These are phyloP conservation scores for Rana temporaria DNA, from an alignment of 2,113 vertebrate species.

Conservation along the genomic window DNA sequence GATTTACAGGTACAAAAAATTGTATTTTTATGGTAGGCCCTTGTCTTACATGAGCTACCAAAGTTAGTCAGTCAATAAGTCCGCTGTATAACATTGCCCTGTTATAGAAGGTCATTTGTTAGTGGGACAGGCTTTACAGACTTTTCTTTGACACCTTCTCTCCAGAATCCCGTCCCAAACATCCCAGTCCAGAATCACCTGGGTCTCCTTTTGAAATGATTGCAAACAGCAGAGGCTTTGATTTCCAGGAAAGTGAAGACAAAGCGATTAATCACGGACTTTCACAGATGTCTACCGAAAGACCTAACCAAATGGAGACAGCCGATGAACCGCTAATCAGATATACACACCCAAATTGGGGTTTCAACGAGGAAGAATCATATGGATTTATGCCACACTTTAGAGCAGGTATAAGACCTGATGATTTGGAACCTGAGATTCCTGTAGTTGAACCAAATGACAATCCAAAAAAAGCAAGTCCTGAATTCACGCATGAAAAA, in stretches of 20 bases:
- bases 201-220: conserved; percentile 89
- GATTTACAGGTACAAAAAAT: no score
- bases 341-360: neutral
- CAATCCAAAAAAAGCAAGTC: neutral
- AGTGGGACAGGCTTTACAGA: conserved; percentile 45
- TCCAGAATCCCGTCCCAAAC: conserved; percentile 59
- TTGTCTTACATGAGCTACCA: no score
- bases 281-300: neutral
- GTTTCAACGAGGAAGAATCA: neutral
- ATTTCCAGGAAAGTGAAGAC: conserved; percentile 77
- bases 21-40: no score
- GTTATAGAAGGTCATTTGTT: conserved; percentile 4
- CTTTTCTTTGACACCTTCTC: conserved; percentile 58
- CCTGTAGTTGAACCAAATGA: neutral
- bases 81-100: conserved; percentile 49
- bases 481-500: neutral
- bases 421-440: neutral
- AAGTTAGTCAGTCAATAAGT: neutral
- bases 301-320: neutral
- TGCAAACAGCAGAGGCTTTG: conserved; percentile 73
- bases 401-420: neutral
- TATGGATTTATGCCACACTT: neutral
- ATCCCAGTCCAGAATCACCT: conserved; percentile 73
- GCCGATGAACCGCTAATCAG: neutral
- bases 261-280: neutral